Percentiles rank a stretch among this genome's conserved stretches.
These are phyloP conservation scores for Heterochromis multidens DNA, from an alignment of 2,113 vertebrate species.

Conservation along the genomic window DNA sequence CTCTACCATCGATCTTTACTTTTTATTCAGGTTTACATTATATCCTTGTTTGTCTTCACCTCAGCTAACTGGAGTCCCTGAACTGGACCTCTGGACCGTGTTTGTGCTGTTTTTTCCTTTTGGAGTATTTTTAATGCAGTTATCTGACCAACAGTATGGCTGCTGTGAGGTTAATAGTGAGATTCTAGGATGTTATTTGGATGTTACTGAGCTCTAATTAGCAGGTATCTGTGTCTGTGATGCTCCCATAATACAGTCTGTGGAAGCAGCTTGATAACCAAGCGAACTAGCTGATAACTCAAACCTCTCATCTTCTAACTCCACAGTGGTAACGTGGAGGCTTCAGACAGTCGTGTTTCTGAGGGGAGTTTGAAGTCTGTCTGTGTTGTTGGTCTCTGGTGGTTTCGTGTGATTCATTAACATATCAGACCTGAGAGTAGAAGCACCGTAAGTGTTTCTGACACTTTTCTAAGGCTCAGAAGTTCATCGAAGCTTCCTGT, in stretches of 20 bases:
- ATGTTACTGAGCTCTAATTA: background rate
- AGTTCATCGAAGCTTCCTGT: background rate
- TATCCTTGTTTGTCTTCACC: background rate
- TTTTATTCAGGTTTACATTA: background rate
- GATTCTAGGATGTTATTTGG: background rate
- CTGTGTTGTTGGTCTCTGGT: background rate
- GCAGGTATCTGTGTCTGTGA: too few species aligned
- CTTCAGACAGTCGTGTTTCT: background rate
- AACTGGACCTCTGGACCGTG: background rate
- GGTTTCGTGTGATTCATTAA: background rate
- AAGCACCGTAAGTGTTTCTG: background rate
- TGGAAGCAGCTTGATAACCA: background rate
- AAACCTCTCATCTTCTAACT: background rate
- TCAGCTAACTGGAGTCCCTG: background rate
- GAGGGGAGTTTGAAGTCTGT: background rate
- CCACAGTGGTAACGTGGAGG: background rate
- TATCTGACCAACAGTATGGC: fast-evolving
- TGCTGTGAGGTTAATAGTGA: background rate
- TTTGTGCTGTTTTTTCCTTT: background rate
- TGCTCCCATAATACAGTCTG: background rate
- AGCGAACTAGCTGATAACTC: background rate
- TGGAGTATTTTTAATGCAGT: background rate
- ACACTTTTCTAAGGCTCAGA: too few species aligned
- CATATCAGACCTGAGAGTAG: fast-evolving
- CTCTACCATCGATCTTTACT: background rate